Conservation (phyloP, 1,140 invertebrate genomes). For the Tetranychus cinnabarinus region DNA sequence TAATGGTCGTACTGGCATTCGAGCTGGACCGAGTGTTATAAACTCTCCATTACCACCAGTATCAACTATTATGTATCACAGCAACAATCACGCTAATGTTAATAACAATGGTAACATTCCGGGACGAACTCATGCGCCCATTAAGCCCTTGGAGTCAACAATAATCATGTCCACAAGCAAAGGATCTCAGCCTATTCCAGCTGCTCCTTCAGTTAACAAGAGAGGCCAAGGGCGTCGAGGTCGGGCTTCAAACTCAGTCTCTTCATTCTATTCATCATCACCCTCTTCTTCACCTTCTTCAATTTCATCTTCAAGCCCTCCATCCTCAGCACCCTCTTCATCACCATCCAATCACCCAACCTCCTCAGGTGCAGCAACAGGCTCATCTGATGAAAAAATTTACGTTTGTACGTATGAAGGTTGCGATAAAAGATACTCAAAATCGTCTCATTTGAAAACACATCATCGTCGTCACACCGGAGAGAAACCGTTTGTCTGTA, state of each 20-base stretch:
- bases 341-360: background rate
- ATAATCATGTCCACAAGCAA: background rate
- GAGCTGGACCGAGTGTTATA: too few relatives aligned
- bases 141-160: too few relatives aligned
- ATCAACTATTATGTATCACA: too few relatives aligned
- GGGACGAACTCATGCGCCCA: too few relatives aligned
- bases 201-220: background rate
- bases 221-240: background rate
- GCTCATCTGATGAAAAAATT: constrained; percentile 20
- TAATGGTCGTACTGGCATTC: too few relatives aligned
- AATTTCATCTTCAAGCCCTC: background rate
- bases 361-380: background rate
- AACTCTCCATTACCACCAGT: too few relatives aligned
- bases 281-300: background rate
- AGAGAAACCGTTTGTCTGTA: constrained; percentile 48
- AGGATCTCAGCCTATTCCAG: background rate
- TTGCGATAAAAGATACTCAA: constrained; percentile 52
- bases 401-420: constrained; percentile 35
- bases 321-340: background rate
- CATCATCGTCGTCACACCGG: constrained; percentile 64
- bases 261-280: background rate
- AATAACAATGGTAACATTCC: too few relatives aligned
- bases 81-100: too few relatives aligned
- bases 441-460: constrained; percentile 77
- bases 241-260: background rate